Percentiles rank a stretch among this genome's conserved stretches.
Evolutionary conservation across 2,113 vertebrate genomes (phyloP).

Genomic region (Alouatta palliata): DNA sequence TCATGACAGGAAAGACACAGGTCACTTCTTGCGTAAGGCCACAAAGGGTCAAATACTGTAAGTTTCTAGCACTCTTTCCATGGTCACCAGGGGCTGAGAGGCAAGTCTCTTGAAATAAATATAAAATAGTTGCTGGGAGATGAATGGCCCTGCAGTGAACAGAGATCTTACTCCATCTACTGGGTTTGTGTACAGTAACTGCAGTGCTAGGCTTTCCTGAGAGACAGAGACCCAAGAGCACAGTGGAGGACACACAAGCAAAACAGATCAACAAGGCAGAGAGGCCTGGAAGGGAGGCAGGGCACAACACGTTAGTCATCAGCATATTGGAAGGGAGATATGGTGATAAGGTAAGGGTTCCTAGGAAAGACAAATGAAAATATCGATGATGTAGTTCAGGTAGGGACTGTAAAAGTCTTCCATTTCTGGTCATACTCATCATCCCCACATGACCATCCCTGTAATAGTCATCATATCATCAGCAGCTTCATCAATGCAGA

Average conservation of each 20-base stretch:
- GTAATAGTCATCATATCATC: not conserved
- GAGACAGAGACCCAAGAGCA: not conserved
- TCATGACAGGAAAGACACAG: not conserved
- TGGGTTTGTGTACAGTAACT: not conserved
- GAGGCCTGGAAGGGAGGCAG: not conserved
- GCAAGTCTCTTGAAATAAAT: not conserved
- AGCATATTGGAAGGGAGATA: not conserved
- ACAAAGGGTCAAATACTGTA: not conserved
- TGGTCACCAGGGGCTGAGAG: not conserved
- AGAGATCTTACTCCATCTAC: not conserved
- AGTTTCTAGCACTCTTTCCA: not conserved
- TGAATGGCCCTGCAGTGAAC: no score
- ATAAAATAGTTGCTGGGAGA: not conserved
- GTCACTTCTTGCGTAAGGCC: not conserved
- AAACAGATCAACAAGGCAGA: not conserved
- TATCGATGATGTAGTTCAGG: not conserved
- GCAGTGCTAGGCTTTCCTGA: not conserved
- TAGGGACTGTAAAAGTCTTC: slow-evolving; percentile 3
- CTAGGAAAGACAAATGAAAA: not conserved
- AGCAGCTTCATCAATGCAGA: not conserved
- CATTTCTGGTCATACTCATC: not conserved
- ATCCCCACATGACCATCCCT: not conserved
- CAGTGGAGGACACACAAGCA: not conserved
- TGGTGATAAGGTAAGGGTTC: not conserved
- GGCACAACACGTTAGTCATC: not conserved